Percentiles rank a stretch among this genome's conserved stretches.
Evolutionary conservation across 2,113 vertebrate species (phyloP).

Genomic region (Ramphastos sulfuratus): DNA sequence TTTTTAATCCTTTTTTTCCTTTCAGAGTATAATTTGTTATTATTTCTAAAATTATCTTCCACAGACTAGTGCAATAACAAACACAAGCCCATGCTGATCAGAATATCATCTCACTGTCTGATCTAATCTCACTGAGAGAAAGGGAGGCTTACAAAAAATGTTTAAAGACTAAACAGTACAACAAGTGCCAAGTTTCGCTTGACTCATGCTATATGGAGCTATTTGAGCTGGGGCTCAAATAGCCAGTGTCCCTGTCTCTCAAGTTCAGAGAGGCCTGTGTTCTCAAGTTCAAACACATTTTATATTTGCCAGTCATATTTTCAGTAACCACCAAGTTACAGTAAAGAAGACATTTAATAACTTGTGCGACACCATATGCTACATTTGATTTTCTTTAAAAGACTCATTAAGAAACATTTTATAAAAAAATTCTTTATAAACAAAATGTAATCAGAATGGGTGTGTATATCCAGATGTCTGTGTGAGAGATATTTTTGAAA

Average conservation of each 20-base stretch:
- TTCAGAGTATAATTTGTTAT: neutral
- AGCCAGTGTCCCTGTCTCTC: neutral
- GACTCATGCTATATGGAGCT: constrained; percentile 45
- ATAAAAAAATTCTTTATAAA: neutral
- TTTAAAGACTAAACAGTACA: constrained; percentile 38
- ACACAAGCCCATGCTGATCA: neutral
- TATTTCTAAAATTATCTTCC: constrained; percentile 31
- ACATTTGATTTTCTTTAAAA: constrained; percentile 26
- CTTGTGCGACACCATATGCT: neutral
- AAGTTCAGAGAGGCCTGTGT: neutral
- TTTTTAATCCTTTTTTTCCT: neutral
- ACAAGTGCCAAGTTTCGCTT: constrained; percentile 38
- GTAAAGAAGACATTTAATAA: constrained; percentile 20
- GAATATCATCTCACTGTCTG: neutral
- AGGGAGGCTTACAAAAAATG: constrained; percentile 25
- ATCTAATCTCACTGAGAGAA: constrained; percentile 38
- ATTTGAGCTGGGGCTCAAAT: constrained; percentile 20
- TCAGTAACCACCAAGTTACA: neutral
- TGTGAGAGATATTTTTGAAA: constrained; percentile 43
- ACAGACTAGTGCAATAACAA: neutral
- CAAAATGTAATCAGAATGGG: neutral
- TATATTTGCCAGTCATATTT: constrained; percentile 10
- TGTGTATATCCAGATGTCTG: neutral
- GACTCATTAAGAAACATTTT: neutral
- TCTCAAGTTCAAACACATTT: constrained; percentile 47